Percentiles rank a stretch among this genome's conserved stretches.
Evolutionary conservation across 2,113 vertebrate species (phyloP).

Genomic region (Cephalopholis sonnerati): DNA sequence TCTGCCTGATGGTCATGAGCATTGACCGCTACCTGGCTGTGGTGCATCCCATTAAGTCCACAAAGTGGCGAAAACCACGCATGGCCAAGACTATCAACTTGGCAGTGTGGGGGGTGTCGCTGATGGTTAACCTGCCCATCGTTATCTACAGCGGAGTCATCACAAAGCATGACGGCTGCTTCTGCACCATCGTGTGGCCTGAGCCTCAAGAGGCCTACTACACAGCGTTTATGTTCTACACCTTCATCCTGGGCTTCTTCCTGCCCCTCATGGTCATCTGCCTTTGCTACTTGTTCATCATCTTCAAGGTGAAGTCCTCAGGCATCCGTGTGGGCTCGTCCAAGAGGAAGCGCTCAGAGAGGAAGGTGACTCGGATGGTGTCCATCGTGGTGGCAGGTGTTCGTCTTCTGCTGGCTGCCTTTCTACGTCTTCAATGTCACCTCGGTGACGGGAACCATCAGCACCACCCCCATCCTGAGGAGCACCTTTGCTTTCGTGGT

Average conservation of each 20-base stretch:
- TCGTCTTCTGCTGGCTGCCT: constrained; percentile 98
- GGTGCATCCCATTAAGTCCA: constrained; percentile 96
- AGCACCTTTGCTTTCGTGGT: constrained; percentile 97
- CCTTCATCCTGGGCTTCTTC: constrained; percentile 95
- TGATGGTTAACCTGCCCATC: constrained; percentile 96
- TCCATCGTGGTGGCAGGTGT: constrained; percentile 96
- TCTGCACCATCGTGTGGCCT: constrained; percentile 97
- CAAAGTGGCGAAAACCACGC: constrained; percentile 94
- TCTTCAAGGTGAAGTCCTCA: constrained; percentile 97
- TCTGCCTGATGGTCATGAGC: constrained; percentile 98
- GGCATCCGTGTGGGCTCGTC: constrained; percentile 94
- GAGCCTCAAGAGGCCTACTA: constrained; percentile 94
- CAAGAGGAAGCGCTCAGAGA: constrained; percentile 94
- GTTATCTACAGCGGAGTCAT: constrained; percentile 93
- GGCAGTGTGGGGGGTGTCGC: constrained; percentile 92
- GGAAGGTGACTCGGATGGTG: constrained; percentile 97
- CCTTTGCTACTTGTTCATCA: constrained; percentile 96
- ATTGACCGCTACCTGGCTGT: constrained; percentile 96
- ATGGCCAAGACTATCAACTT: constrained; percentile 93
- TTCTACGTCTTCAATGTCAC: constrained; percentile 98
- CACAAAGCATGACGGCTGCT: constrained; percentile 83
- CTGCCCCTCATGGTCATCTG: constrained; percentile 96
- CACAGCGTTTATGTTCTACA: constrained; percentile 95
- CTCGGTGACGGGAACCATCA: constrained; percentile 91
- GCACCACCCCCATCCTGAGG: constrained; percentile 92